Base-by-base conservation (phyloP, 2,797 vertebrate species). In the Diplodus puntazzo region DNA sequence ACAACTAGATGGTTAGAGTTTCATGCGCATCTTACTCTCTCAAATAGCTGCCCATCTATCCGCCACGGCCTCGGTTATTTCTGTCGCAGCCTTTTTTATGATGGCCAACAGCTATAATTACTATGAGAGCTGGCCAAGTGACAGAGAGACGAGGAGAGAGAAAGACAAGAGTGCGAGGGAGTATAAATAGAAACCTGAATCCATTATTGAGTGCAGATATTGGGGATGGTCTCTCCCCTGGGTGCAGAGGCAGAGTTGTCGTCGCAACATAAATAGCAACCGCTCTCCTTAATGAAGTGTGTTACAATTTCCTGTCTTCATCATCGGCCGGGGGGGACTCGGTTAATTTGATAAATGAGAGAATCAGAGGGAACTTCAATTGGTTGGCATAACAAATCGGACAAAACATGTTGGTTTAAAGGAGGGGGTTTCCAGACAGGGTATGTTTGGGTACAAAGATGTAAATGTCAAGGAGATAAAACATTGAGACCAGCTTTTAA, bases 131-230 rank as follows among this genome's bases (percentile, higher is more conserved):
- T 73, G 80, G 83, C 81, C 62, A 75, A 88, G 85, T 85, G 86
- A 89, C 86, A 88, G 82, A 78, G 80, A 88, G 75, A 71, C 73
- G 45, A 73, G 54, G 49, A 62, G 69, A 74, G 83, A 72, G 77
- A 82, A 30, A 67, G 81, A 80, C 55, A 49, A 30, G 66, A 73
- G 76, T 80, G 81, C 70, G 81, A 84, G 75, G 39, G 69, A 72
- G 69, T 92, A 92, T 85, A 90, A 93, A 94, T 94, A 94, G 94
- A 85, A 90, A 86, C 68, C 79, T 84, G 86, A 88, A 91, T 90
- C 90, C 89, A 93, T 94, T 95, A 94, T 92, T 92, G 88, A 92
- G 89, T 83, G 86, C 87, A 92, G 90, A 92, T 89, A 94, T 93
- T 87, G 88, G 85, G 89, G 83, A 94, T 92, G 87, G 87, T 91